Percentiles rank a stretch among this genome's conserved stretches.
Evolutionary conservation across 2,113 vertebrate genomes (phyloP).

Genomic region (Otus sunia): DNA sequence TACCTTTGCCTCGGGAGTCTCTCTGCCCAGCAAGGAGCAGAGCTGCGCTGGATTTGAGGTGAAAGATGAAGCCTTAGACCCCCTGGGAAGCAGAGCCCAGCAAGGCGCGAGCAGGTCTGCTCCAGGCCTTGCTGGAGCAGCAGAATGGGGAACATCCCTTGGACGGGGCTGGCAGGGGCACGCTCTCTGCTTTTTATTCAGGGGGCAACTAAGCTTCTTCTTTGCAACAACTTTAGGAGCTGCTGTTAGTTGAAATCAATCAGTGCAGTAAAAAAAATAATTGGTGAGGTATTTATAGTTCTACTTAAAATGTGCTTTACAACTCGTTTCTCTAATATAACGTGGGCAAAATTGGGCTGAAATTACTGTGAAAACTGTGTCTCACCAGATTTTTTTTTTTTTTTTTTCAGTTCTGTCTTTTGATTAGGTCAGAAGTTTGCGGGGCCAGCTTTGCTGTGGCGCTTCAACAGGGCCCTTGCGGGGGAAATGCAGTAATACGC

Average conservation of each 20-base stretch:
- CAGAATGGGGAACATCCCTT: rapidly evolving
- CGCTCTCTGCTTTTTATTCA: rapidly evolving
- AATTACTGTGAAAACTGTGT: not conserved
- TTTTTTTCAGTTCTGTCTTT: not conserved
- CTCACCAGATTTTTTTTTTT: too few species aligned
- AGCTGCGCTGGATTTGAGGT: not conserved
- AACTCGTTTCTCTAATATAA: rapidly evolving
- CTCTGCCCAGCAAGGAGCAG: not conserved
- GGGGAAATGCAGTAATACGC: rapidly evolving
- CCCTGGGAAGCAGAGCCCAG: rapidly evolving
- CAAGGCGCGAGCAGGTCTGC: rapidly evolving
- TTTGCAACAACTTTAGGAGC: not conserved
- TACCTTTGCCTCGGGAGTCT: too few species aligned
- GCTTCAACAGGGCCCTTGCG: rapidly evolving
- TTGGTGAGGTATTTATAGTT: rapidly evolving
- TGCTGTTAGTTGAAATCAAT: not conserved
- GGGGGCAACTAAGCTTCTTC: not conserved
- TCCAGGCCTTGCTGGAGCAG: too few species aligned
- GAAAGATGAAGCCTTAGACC: not conserved
- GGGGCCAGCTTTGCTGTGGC: not conserved
- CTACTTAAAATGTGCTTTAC: not conserved
- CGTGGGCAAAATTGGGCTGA: not conserved
- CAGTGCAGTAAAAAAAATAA: not conserved
- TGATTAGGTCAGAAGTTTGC: not conserved
- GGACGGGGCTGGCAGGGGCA: not conserved